These are phyloP conservation scores for Anthophora plumipes DNA, from an alignment of 2,888 invertebrate genomes.

Conservation along the genomic window DNA sequence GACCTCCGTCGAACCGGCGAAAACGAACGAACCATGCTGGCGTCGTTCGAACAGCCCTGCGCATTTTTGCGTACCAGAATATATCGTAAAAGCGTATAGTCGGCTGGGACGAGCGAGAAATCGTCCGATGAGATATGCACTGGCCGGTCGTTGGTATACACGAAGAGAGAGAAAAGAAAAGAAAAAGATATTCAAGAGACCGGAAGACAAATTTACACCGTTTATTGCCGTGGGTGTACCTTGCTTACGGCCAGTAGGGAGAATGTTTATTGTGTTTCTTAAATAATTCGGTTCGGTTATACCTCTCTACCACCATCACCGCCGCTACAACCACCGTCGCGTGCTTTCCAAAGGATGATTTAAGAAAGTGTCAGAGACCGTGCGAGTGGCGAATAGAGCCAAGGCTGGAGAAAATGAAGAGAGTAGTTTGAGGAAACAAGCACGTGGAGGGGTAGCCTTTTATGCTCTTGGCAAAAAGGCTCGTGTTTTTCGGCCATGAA, in stretches of 20 bases:
- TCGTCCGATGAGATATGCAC: conserved; percentile 41
- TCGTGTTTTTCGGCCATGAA: conserved; percentile 21
- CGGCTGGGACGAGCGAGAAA: conserved; percentile 38
- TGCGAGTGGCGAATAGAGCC: too few relatives aligned
- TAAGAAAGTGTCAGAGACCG: neutral
- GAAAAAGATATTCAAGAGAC: neutral
- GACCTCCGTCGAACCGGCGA: conserved; percentile 73
- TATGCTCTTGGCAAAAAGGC: neutral
- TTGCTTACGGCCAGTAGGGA: neutral
- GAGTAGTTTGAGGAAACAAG: conserved; percentile 20
- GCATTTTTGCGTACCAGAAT: conserved; percentile 31
- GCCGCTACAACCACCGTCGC: too few relatives aligned
- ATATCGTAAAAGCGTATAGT: conserved; percentile 51
- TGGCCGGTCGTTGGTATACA: neutral
- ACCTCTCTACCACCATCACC: too few relatives aligned
- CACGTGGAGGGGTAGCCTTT: neutral
- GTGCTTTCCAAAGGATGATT: conserved; percentile 9
- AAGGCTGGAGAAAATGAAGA: neutral
- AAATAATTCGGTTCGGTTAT: conserved; percentile 8
- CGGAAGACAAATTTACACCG: conserved; percentile 40
- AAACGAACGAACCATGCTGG: conserved; percentile 45
- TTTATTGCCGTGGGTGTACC: conserved; percentile 34
- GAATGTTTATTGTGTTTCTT: conserved; percentile 29
- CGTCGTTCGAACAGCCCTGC: conserved; percentile 31
- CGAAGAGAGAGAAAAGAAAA: too few relatives aligned